Percentiles rank a stretch among this genome's conserved stretches.
Evolutionary conservation across 2,888 invertebrate species (phyloP).

Genomic region (Orchesella flavescens): DNA sequence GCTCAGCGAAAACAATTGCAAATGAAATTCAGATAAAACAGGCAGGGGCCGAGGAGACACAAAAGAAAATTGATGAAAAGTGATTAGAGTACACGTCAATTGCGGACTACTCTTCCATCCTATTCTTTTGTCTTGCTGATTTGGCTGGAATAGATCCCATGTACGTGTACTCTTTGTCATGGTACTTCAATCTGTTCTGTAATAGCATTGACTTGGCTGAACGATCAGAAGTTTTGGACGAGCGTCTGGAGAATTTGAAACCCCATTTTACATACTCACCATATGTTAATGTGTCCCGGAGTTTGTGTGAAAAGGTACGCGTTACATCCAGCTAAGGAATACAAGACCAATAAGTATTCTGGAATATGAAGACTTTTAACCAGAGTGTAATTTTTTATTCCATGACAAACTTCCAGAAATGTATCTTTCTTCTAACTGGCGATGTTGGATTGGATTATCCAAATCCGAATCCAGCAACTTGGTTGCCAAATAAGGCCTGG

Average conservation of each 20-base stretch:
- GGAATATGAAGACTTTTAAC: constrained; percentile 19
- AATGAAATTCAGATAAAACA: constrained; percentile 95
- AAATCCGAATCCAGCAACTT: constrained; percentile 84
- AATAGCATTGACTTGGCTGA: constrained; percentile 90
- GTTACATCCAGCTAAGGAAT: too few species aligned
- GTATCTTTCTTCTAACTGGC: constrained; percentile 91
- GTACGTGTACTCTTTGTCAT: constrained; percentile 96
- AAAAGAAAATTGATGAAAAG: constrained; percentile 87
- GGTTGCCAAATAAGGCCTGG: constrained; percentile 89
- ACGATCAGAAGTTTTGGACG: constrained; percentile 85
- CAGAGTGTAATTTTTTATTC: constrained; percentile 53
- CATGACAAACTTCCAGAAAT: constrained; percentile 91
- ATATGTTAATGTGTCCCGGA: constrained; percentile 92
- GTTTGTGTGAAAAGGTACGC: constrained; percentile 95
- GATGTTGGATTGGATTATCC: constrained; percentile 87
- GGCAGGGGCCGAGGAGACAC: constrained; percentile 89
- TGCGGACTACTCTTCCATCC: constrained; percentile 88
- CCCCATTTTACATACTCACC: constrained; percentile 89
- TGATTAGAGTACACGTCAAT: constrained; percentile 92
- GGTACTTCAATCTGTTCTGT: constrained; percentile 93
- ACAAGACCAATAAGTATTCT: background rate
- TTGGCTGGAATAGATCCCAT: constrained; percentile 95
- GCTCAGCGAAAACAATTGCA: constrained; percentile 90
- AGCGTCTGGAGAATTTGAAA: constrained; percentile 83
- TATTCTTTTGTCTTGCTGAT: constrained; percentile 91